phyloP scores from a whole-genome alignment of 2,113 vertebrate species.

The Zapornia atra region DNA sequence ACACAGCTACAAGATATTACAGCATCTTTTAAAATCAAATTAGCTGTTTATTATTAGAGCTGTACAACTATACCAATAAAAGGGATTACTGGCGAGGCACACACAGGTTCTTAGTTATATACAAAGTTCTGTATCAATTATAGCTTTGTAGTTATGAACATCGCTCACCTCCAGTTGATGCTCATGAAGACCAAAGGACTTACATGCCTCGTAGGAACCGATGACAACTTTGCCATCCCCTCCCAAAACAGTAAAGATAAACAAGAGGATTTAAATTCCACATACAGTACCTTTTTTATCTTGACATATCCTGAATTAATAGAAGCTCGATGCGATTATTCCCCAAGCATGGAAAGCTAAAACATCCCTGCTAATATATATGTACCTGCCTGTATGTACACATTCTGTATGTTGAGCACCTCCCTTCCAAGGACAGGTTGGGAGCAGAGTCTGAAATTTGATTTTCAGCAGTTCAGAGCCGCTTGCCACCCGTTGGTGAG shows the following conservation, averaged over 20 bases:
- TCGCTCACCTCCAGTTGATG: background rate
- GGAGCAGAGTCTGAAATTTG: background rate
- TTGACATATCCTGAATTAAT: background rate
- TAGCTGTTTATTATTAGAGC: background rate
- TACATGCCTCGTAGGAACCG: fast-evolving
- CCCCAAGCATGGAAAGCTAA: background rate
- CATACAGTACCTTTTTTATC: background rate
- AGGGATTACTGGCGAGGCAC: background rate
- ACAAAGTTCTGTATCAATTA: background rate
- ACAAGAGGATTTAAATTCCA: background rate
- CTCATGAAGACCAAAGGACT: background rate
- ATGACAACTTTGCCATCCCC: background rate
- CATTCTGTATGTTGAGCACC: background rate
- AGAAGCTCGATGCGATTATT: background rate
- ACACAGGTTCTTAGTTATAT: fast-evolving
- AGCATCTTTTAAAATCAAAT: background rate
- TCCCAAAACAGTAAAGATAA: background rate
- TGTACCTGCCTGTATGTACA: fast-evolving
- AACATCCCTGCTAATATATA: background rate
- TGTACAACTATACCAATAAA: background rate
- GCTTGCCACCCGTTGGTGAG: background rate
- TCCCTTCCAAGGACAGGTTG: background rate
- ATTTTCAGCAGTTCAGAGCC: background rate
- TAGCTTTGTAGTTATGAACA: fast-evolving
- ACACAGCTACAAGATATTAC: background rate